Percentiles rank a stretch among this genome's conserved stretches.
Evolutionary conservation across 2,888 invertebrate genomes (phyloP).

Genomic region (Tanaodytes sp.): DNA sequence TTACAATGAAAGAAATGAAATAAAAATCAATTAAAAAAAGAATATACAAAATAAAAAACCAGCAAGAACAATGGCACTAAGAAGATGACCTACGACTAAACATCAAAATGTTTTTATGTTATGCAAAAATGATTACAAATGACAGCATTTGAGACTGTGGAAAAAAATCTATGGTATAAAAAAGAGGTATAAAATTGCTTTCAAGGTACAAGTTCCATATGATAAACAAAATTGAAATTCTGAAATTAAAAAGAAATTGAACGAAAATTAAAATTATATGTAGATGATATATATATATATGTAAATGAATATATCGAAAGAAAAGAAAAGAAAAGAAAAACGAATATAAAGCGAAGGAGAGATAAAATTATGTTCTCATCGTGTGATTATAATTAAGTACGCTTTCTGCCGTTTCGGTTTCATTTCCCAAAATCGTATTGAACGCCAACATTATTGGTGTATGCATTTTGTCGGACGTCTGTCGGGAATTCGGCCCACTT

Average conservation of each 20-base stretch:
- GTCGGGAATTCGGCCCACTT: conserved; percentile 87
- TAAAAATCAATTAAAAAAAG: conserved; percentile 11
- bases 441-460: conserved; percentile 79
- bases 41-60: conserved; percentile 12
- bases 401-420: conserved; percentile 44
- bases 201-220: conserved; percentile 53
- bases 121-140: conserved; percentile 28
- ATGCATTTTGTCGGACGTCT: conserved; percentile 76
- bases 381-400: conserved; percentile 46
- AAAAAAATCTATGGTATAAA: conserved; percentile 17
- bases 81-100: conserved; percentile 52
- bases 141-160: conserved; percentile 34
- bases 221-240: conserved; percentile 27
- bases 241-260: conserved; percentile 21
- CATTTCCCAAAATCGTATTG: conserved; percentile 73
- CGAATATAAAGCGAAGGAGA: conserved; percentile 13
- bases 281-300: conserved; percentile 46
- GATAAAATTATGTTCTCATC: conserved; percentile 43
- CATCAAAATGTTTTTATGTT: conserved; percentile 36
- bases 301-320: conserved; percentile 30
- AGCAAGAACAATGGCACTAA: conserved; percentile 53
- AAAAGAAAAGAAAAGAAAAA: conserved; percentile 17
- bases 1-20: no score
- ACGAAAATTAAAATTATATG: conserved; percentile 40
- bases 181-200: conserved; percentile 27